Evolutionary conservation across 92 coral and sea anemone genomes (phyloP).

Genomic region (Pocillopora grandis): DNA sequence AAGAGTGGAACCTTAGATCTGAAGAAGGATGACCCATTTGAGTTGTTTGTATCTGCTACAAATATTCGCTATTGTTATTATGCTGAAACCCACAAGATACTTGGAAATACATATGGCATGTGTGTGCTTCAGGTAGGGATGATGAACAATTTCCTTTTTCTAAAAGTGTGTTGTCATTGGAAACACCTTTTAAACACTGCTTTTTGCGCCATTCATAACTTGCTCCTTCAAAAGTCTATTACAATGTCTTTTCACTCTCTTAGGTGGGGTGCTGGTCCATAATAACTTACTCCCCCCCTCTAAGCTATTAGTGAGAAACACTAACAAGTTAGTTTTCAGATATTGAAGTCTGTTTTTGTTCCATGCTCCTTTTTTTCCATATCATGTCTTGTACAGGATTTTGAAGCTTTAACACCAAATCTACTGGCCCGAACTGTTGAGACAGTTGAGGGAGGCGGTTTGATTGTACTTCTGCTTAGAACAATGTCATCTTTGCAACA

Average conservation of each 20-base stretch:
- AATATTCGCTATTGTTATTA: slow-evolving; percentile 97
- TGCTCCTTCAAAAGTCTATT: too few species aligned
- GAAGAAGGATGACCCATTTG: slow-evolving; percentile 95
- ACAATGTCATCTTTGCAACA: slow-evolving; percentile 90
- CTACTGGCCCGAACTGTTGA: slow-evolving; percentile 96
- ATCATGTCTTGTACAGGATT: slow-evolving; percentile 58
- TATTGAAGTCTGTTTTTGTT: too few species aligned
- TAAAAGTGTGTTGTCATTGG: too few species aligned
- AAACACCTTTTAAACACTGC: too few species aligned
- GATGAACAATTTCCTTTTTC: too few species aligned
- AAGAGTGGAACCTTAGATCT: slow-evolving; percentile 94
- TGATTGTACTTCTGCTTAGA: slow-evolving; percentile 80
- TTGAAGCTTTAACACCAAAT: slow-evolving; percentile 97
- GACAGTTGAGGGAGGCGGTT: slow-evolving; percentile 97
- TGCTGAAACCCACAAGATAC: slow-evolving; percentile 96
- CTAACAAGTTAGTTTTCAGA: too few species aligned
- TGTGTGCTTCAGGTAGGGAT: slow-evolving; percentile 80
- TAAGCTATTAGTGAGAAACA: too few species aligned
- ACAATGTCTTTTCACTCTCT: too few species aligned
- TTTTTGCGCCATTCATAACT: too few species aligned
- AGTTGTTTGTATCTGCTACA: slow-evolving; percentile 90
- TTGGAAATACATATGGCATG: slow-evolving; percentile 99
- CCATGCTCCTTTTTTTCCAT: too few species aligned
- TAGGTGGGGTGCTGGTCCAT: too few species aligned
- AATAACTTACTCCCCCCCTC: too few species aligned